A percentile compares a stretch with the other conserved stretches of the same genome.
Evolutionary conservation across 2,113 vertebrate species (phyloP).

Genomic region (Hypanus sabinus): DNA sequence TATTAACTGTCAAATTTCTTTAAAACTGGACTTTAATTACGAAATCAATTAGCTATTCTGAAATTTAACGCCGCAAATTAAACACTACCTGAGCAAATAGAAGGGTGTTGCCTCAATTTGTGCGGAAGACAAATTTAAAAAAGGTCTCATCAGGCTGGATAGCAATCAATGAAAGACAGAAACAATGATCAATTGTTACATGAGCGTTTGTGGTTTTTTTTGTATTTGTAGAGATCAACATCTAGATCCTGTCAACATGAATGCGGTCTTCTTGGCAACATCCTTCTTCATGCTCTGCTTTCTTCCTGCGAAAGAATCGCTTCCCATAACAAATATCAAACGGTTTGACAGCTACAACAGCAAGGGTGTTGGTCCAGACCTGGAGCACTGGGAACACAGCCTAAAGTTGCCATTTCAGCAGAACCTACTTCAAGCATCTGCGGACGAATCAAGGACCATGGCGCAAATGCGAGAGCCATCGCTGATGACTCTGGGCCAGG

Average conservation of each 20-base stretch:
- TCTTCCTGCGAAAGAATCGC: conserved; percentile 26
- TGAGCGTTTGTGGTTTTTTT: not conserved
- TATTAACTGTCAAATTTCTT: not conserved
- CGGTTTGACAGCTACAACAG: not conserved
- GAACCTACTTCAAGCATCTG: not conserved
- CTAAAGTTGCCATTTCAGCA: not conserved
- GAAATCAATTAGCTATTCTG: not conserved
- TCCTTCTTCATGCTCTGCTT: not conserved
- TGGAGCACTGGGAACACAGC: not conserved
- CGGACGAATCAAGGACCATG: not conserved
- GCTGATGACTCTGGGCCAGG: not conserved
- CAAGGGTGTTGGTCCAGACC: not conserved
- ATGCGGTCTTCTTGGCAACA: conserved; percentile 10
- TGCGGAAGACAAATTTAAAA: not conserved
- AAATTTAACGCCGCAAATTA: not conserved
- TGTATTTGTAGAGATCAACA: not conserved
- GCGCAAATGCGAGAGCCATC: not conserved
- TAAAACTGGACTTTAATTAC: not conserved
- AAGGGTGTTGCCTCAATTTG: not conserved
- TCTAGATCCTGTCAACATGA: not conserved
- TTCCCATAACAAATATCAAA: not conserved
- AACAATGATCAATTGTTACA: no score
- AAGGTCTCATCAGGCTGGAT: not conserved
- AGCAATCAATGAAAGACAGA: not conserved
- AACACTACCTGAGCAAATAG: not conserved